These are phyloP conservation scores for Conopomorpha cramerella DNA, from an alignment of 1,140 invertebrate species.

Conservation along the genomic window DNA sequence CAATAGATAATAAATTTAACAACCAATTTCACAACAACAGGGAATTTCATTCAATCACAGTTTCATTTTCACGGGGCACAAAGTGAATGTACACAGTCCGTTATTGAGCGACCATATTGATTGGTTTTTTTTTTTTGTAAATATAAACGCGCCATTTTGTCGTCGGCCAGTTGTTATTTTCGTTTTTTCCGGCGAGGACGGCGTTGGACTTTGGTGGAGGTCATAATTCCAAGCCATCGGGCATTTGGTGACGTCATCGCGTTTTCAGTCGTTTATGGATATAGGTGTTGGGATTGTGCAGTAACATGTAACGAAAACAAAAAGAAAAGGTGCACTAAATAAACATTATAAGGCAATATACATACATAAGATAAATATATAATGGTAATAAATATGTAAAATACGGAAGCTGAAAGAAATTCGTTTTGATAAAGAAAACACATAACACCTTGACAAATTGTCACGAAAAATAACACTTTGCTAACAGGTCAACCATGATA, in stretches of 20 bases:
- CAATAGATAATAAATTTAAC: slow-evolving; percentile 9
- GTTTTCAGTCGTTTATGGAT: slow-evolving; percentile 21
- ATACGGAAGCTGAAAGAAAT: background rate
- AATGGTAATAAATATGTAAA: no score
- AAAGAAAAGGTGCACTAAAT: slow-evolving; percentile 59
- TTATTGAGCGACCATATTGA: background rate
- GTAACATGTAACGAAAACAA: slow-evolving; percentile 59
- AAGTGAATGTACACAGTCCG: background rate
- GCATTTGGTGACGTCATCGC: slow-evolving; percentile 18
- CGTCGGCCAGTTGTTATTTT: slow-evolving; percentile 1
- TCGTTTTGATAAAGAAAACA: no score
- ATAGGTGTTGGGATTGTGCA: slow-evolving; percentile 51
- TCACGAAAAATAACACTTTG: no score
- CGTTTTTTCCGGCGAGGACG: slow-evolving; percentile 2
- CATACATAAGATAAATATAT: background rate
- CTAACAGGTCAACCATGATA: no score
- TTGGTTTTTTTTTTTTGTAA: background rate
- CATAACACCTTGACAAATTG: no score
- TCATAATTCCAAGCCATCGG: background rate
- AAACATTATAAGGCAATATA: slow-evolving; percentile 28
- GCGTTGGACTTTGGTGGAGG: slow-evolving; percentile 1
- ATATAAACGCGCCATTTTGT: background rate
- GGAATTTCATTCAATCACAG: slow-evolving; percentile 32
- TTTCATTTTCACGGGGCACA: slow-evolving; percentile 35
- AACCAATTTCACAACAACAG: slow-evolving; percentile 17